A percentile compares a stretch with the other conserved stretches of the same genome.
phyloP scores from a whole-genome alignment of 2,797 vertebrate genomes.

The Urocyon cinereoargenteus region DNA sequence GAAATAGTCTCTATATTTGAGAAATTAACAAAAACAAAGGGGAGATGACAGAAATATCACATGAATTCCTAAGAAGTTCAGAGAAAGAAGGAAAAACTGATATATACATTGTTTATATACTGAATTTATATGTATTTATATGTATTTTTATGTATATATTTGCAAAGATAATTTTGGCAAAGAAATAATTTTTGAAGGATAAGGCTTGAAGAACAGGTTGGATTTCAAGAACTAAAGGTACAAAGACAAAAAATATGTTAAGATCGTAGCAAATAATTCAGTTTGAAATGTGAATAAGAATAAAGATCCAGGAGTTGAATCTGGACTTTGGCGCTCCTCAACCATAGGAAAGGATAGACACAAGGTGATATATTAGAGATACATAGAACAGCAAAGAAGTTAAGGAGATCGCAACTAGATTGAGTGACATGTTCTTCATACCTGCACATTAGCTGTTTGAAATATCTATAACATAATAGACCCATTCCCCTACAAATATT shows the following conservation, averaged over 20 bases:
- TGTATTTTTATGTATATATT: background rate
- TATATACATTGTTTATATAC: background rate
- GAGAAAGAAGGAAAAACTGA: background rate
- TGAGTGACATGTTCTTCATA: background rate
- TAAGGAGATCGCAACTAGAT: background rate
- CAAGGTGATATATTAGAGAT: background rate
- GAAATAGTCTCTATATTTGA: background rate
- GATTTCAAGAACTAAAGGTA: conserved; percentile 36
- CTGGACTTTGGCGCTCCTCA: background rate
- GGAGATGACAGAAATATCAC: background rate
- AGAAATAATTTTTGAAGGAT: background rate
- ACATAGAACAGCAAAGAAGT: background rate
- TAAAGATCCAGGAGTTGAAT: background rate
- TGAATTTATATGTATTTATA: background rate
- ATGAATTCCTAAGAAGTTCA: conserved; percentile 41
- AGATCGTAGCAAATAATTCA: background rate
- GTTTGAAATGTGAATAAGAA: background rate
- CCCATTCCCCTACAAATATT: background rate
- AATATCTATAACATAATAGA: background rate
- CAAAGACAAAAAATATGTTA: conserved; percentile 17
- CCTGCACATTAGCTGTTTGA: background rate
- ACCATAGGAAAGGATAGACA: background rate
- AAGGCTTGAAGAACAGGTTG: background rate
- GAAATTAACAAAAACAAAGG: conserved; percentile 44
- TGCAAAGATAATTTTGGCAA: background rate